Evolutionary conservation across 2,888 invertebrate species (phyloP).

Genomic region (Slavum lentiscoides): DNA sequence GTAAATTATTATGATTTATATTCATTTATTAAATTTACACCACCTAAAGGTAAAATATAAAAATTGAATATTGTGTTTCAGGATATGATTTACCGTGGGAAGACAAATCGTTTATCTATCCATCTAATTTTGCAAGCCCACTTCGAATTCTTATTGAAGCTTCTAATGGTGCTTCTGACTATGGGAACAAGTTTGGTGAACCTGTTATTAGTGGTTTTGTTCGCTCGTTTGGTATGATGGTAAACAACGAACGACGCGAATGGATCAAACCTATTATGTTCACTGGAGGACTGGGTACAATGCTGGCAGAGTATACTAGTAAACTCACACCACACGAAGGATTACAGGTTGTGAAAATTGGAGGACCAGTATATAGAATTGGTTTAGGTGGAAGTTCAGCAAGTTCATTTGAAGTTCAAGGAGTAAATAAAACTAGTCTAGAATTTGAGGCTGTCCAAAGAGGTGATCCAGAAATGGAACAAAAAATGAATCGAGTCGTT

Average conservation of each 20-base stretch:
- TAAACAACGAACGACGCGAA: slow-evolving; percentile 74
- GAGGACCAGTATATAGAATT: slow-evolving; percentile 96
- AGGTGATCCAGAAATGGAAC: slow-evolving; percentile 97
- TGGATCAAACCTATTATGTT: slow-evolving; percentile 99
- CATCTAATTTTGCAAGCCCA: slow-evolving; percentile 86
- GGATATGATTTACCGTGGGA: slow-evolving; percentile 90
- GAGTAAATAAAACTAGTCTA: slow-evolving; percentile 79
- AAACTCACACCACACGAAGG: slow-evolving; percentile 67
- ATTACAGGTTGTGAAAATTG: slow-evolving; percentile 91
- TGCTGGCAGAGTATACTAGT: slow-evolving; percentile 79
- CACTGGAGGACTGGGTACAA: slow-evolving; percentile 90
- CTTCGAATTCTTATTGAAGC: slow-evolving; percentile 90
- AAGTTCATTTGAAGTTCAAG: slow-evolving; percentile 82
- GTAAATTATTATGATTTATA: slow-evolving; percentile 60
- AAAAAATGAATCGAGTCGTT: slow-evolving; percentile 91
- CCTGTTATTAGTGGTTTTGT: slow-evolving; percentile 90
- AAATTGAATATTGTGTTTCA: slow-evolving; percentile 58
- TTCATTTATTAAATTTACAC: neutral
- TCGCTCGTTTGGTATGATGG: slow-evolving; percentile 83
- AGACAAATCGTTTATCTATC: slow-evolving; percentile 72
- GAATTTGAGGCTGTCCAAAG: slow-evolving; percentile 97
- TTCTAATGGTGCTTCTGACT: slow-evolving; percentile 97
- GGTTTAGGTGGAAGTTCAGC: slow-evolving; percentile 99
- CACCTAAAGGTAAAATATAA: neutral
- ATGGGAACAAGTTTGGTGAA: slow-evolving; percentile 99